Conservation (phyloP, 2,797 vertebrate genomes). For the Echiichthys vipera region DNA sequence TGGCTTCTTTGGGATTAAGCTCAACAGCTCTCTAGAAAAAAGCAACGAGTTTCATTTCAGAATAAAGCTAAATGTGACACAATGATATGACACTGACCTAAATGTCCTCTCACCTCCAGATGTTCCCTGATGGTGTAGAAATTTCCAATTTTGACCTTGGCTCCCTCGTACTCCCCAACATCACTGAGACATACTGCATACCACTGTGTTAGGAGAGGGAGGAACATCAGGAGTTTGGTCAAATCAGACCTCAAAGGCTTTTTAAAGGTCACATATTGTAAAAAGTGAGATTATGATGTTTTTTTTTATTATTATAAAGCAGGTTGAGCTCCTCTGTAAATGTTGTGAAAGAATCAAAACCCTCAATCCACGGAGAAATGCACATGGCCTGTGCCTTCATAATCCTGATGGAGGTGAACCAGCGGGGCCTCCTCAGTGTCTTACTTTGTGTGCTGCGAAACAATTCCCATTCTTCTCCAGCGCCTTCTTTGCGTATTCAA, state of each 20-base stretch:
- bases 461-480: conserved; percentile 88
- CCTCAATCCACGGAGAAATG: no score
- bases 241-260: no score
- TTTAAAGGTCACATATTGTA: no score
- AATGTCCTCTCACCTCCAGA: conserved; percentile 87
- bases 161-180: conserved; percentile 93
- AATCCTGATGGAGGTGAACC: background rate
- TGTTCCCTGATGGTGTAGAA: conserved; percentile 92
- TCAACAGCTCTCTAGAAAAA: conserved; percentile 88
- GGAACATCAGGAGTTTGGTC: background rate
- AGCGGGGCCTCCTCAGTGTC: background rate
- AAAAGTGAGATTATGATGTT: no score
- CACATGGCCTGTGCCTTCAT: no score
- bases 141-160: conserved; percentile 95
- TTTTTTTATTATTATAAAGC: no score
- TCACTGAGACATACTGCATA: conserved; percentile 94
- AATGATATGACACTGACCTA: background rate
- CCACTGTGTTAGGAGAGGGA: conserved; percentile 87
- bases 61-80: rapidly evolving
- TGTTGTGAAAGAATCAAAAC: no score
- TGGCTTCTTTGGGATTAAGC: conserved; percentile 96
- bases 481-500: conserved; percentile 87
- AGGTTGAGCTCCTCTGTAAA: no score
- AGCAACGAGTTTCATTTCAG: background rate
- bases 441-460: conserved; percentile 94